Evolutionary conservation across 2,888 invertebrate species (phyloP).

Genomic region (Dione juno): DNA sequence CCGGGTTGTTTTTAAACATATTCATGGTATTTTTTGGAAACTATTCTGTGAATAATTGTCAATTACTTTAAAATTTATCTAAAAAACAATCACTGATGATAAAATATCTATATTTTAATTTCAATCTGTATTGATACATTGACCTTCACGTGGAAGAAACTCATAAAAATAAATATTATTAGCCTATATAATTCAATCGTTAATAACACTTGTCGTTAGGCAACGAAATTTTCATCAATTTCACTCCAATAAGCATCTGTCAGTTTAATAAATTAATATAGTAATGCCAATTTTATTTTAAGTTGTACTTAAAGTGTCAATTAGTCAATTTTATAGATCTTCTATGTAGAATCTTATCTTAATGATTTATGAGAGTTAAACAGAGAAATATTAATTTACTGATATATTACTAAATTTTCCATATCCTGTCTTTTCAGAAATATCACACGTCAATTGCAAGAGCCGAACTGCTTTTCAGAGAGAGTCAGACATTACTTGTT

Average conservation of each 20-base stretch:
- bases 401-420: not conserved
- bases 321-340: not conserved
- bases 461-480: no score
- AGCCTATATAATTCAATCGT: conserved; percentile 9
- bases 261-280: conserved; percentile 4
- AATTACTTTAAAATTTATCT: no score
- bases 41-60: no score
- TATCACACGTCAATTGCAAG: no score
- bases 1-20: no score
- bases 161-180: conserved; percentile 3
- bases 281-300: not conserved
- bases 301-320: not conserved
- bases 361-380: not conserved
- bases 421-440: not conserved
- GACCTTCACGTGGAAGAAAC: not conserved
- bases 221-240: conserved; percentile 15
- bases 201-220: conserved; percentile 13
- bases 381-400: not conserved
- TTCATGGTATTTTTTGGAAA: no score
- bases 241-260: not conserved
- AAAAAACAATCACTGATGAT: no score
- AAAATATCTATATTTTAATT: no score
- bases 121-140: no score
- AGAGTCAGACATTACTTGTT: no score
- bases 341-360: no score